Conservation (phyloP, 2,797 vertebrate genomes). For the Caiman crocodilus region DNA sequence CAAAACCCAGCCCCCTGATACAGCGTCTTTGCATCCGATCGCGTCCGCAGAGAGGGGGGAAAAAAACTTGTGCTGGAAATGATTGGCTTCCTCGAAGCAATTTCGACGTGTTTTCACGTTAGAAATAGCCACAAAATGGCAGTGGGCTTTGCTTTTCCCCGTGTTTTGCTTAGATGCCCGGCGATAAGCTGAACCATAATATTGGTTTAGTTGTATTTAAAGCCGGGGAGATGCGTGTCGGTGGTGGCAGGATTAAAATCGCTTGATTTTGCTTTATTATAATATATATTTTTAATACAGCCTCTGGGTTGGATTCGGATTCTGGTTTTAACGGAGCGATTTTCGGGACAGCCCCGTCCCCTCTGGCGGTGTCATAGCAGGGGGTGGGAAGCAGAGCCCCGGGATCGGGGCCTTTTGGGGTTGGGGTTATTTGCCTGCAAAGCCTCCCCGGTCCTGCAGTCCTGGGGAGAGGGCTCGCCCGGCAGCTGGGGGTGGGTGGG, state of each 20-base stretch:
- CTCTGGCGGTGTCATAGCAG: too few relatives aligned
- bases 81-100: slow-evolving; percentile 10
- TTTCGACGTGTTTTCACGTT: slow-evolving; percentile 53
- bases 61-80: slow-evolving; percentile 42
- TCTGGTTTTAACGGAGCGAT: neutral
- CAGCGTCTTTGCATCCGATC: too few relatives aligned
- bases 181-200: slow-evolving; percentile 1
- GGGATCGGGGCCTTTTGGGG: too few relatives aligned
- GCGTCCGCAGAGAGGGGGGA: neutral
- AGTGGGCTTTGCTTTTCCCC: slow-evolving; percentile 55
- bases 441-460: too few relatives aligned
- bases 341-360: too few relatives aligned
- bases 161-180: slow-evolving; percentile 37
- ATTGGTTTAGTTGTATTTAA: slow-evolving; percentile 25
- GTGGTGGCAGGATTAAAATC: neutral
- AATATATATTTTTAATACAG: neutral
- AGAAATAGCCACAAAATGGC: slow-evolving; percentile 70
- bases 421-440: too few relatives aligned
- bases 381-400: neutral
- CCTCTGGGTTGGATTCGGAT: too few relatives aligned
- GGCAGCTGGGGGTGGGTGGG: too few relatives aligned
- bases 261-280: neutral
- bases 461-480: too few relatives aligned
- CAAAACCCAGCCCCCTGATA: neutral
- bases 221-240: neutral